Evolutionary conservation across 1,140 invertebrate genomes (phyloP).

Genomic region (Armadillidium nasatum): DNA sequence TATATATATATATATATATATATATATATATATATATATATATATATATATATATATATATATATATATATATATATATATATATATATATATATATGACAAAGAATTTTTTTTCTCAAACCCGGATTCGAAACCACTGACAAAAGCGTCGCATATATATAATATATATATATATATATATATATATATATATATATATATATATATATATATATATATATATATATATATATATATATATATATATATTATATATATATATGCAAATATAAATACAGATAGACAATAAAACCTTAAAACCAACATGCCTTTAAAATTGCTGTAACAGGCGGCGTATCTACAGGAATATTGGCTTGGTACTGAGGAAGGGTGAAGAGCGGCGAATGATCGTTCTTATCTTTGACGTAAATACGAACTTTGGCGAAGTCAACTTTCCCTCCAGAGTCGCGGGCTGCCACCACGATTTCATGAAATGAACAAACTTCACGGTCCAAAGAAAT

Average conservation of each 20-base stretch:
- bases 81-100: conserved; percentile 8
- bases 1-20: too few species aligned
- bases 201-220: conserved; percentile 2
- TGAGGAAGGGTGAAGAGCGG: conserved; percentile 73
- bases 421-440: conserved; percentile 75
- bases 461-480: conserved; percentile 67
- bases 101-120: too few species aligned
- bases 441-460: conserved; percentile 74
- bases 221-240: conserved; percentile 24
- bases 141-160: too few species aligned
- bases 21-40: too few species aligned
- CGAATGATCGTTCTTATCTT: conserved; percentile 81
- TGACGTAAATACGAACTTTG: conserved; percentile 68
- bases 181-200: conserved; percentile 6
- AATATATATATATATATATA: background rate
- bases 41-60: conserved; percentile 6
- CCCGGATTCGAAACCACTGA: too few species aligned
- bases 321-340: conserved; percentile 29
- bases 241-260: conserved; percentile 12
- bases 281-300: background rate
- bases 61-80: conserved; percentile 8
- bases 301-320: conserved; percentile 37
- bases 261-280: background rate
- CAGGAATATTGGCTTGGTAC: conserved; percentile 67
- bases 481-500: conserved; percentile 71